These are phyloP conservation scores for Eilema depressum DNA, from an alignment of 2,888 invertebrate species.

Conservation along the genomic window DNA sequence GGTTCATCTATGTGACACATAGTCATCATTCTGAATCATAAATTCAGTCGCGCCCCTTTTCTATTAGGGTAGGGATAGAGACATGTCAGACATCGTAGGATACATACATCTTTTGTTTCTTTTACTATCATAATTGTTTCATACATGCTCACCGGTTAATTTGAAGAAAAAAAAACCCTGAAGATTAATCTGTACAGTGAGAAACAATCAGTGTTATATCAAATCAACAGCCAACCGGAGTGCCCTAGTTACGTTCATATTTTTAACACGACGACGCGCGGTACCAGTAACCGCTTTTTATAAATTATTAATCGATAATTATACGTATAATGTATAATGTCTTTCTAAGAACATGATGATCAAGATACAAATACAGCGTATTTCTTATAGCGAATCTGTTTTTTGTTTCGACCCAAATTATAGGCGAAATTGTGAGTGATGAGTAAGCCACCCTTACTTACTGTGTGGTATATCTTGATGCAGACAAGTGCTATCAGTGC, in stretches of 20 bases:
- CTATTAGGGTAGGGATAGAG: too few species aligned
- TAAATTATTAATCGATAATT: neutral
- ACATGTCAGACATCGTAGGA: too few species aligned
- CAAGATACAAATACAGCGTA: neutral
- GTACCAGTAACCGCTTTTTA: neutral
- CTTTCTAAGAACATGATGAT: neutral
- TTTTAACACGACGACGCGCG: neutral
- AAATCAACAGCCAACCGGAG: neutral
- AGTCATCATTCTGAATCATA: too few species aligned
- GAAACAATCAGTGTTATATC: neutral
- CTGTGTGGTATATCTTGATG: slow-evolving; percentile 58
- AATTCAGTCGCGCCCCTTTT: too few species aligned
- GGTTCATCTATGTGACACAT: too few species aligned
- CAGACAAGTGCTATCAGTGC: slow-evolving; percentile 63
- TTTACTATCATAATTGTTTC: neutral
- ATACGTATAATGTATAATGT: neutral
- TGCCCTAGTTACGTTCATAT: neutral
- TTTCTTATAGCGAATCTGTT: neutral
- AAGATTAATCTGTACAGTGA: neutral
- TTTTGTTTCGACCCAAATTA: neutral
- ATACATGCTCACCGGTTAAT: neutral
- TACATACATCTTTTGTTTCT: too few species aligned
- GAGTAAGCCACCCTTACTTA: slow-evolving; percentile 55
- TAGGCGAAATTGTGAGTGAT: neutral
- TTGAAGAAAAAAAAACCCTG: too few species aligned